A percentile compares a stretch with the other conserved stretches of the same genome.
Evolutionary conservation across 2,888 invertebrate genomes (phyloP).

Genomic region (Melikaiella ostensackeni): DNA sequence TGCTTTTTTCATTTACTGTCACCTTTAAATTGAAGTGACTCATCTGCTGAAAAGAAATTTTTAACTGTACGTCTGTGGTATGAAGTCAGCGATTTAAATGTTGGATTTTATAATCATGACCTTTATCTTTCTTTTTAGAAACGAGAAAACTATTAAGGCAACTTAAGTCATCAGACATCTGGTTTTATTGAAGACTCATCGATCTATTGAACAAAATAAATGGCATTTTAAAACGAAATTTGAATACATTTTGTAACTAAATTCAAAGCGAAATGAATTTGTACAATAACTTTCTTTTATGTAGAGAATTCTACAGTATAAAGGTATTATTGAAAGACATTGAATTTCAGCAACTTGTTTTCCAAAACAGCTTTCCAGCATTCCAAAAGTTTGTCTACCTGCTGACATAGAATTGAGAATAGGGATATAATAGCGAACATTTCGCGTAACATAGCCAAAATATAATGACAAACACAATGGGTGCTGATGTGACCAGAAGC

Average conservation of each 20-base stretch:
- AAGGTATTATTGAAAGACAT: neutral
- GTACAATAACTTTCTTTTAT: neutral
- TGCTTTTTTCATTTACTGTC: neutral
- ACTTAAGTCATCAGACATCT: too few relatives aligned
- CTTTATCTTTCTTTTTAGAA: neutral
- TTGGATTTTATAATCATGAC: neutral
- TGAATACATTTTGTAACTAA: neutral
- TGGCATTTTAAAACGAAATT: too few relatives aligned
- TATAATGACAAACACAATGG: conserved; percentile 1
- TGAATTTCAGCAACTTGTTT: neutral
- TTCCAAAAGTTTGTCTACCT: neutral
- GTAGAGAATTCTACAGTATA: neutral
- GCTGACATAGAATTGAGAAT: neutral
- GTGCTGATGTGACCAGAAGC: neutral
- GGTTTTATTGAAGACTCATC: neutral
- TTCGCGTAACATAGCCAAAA: neutral
- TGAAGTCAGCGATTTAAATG: neutral
- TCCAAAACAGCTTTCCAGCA: neutral
- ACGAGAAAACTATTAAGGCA: neutral
- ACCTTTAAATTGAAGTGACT: neutral
- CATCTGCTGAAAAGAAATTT: neutral
- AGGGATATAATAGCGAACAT: neutral
- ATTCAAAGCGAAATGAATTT: neutral
- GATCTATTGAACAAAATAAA: neutral
- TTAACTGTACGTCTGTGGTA: neutral